Evolutionary conservation across 2,888 invertebrate species (phyloP), one percentile per base, ranked within the genome.

Genomic region (Pachymerium ferrugineum): DNA sequence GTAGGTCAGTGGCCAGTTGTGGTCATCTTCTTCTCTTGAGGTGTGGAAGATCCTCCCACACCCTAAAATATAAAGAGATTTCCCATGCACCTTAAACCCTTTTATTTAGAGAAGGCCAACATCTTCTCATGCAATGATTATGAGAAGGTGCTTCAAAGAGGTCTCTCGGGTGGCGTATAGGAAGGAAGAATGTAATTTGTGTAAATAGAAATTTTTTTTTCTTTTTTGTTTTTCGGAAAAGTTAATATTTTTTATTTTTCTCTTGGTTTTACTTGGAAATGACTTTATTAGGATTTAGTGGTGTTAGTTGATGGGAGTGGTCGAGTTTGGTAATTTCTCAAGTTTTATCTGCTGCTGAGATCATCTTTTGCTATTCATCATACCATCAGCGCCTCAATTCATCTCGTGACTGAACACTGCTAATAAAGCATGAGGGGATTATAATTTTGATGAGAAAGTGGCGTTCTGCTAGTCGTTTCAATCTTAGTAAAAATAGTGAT

Each of bases 21-120:
- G 62, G 62, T 62, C 62, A 62, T 62, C 62, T 62, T 38, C 38
- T 38, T 62, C 62, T 62, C 62, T 25, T 28, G 25, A 62, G 62
- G 62, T 62, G 62, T 62, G 62, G 62, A 62, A 28, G 62, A 62
- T 62, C 62, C 62, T 62, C 62, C 62, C 62, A 62, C 62, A 62
- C 62, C 62, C 62, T 25, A 22, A 19, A 28, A 28, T 62, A 25
- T n/a, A n/a, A n/a, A n/a, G n/a, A n/a, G n/a, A n/a, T n/a, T 62
- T 62, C 62, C 62, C 62, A 62, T 62, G 62, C 22, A 28, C 28
- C 62, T n/a, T n/a, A n/a, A n/a, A n/a, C n/a, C n/a, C n/a, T n/a
- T n/a, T n/a, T n/a, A n/a, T n/a, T n/a, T n/a, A n/a, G n/a, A 62
- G 28, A 47, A 62, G 62, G 62, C 62, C 62, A 25, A 62, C 62